phyloP scores from a whole-genome alignment of 1,140 invertebrate species.

The Limonius californicus region DNA sequence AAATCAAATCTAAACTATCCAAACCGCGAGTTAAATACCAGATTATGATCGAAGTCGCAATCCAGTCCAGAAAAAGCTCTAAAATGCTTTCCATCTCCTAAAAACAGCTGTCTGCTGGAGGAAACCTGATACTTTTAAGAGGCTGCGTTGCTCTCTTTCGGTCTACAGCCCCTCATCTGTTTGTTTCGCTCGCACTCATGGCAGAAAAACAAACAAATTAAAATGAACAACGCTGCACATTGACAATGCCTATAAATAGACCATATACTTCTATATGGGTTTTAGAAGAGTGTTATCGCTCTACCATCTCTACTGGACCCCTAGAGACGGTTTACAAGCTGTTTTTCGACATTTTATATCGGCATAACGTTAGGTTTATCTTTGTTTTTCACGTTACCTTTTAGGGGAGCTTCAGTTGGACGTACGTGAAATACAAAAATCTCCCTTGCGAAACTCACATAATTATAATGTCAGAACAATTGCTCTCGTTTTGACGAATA shows the following conservation, averaged over 20 bases:
- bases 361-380: too few relatives aligned
- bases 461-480: conserved; percentile 26
- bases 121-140: conserved; percentile 47
- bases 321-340: conserved; percentile 24
- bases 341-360: conserved; percentile 11
- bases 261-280: conserved; percentile 44
- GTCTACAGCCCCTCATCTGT: conserved; percentile 2
- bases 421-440: background rate
- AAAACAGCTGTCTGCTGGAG: conserved; percentile 45
- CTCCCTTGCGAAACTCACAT: conserved; percentile 14
- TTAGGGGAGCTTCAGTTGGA: too few relatives aligned
- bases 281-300: conserved; percentile 38
- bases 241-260: conserved; percentile 48
- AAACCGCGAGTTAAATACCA: background rate
- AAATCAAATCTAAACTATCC: too few relatives aligned
- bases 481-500: conserved; percentile 24
- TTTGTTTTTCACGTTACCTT: too few relatives aligned
- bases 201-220: conserved; percentile 47
- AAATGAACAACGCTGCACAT: conserved; percentile 46
- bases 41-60: background rate
- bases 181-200: conserved; percentile 30
- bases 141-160: conserved; percentile 32
- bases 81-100: conserved; percentile 33
- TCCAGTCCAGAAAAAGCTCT: conserved; percentile 9
- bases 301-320: conserved; percentile 24